Percentiles rank a stretch among this genome's conserved stretches.
Evolutionary conservation across 1,140 invertebrate species (phyloP).

Genomic region (Drosophila mojavensis): DNA sequence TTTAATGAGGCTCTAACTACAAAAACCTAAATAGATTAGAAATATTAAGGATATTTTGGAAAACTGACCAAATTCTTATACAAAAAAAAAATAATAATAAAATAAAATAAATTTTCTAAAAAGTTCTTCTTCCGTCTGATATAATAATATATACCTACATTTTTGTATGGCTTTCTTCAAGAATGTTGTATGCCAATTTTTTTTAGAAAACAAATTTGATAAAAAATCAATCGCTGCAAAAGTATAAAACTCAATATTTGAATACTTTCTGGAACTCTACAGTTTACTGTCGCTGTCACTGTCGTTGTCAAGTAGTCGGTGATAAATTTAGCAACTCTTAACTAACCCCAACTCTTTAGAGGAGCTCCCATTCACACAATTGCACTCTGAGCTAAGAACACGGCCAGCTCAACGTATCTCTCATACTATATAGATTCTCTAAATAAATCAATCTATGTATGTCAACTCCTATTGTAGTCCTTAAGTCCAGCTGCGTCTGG

Average conservation of each 20-base stretch:
- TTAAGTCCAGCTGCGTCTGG: background rate
- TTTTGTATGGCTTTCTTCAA: no score
- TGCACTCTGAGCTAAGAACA: background rate
- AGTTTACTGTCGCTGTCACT: background rate
- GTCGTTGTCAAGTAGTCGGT: conserved; percentile 22
- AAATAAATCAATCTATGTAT: background rate
- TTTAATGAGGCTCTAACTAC: no score
- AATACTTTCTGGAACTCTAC: conserved; percentile 6
- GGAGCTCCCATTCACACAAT: background rate
- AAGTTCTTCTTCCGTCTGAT: no score
- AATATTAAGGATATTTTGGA: no score
- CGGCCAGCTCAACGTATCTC: conserved; percentile 3
- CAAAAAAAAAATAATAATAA: no score
- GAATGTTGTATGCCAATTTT: no score
- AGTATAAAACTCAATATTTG: background rate
- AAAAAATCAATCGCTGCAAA: background rate
- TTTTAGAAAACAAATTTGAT: no score
- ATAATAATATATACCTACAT: no score
- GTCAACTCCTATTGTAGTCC: conserved; percentile 10
- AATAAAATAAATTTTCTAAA: no score
- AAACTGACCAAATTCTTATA: no score
- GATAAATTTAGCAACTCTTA: conserved; percentile 12
- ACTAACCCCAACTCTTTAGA: conserved; percentile 20
- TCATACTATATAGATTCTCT: background rate
- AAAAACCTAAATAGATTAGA: no score